phyloP scores from a whole-genome alignment of 2,113 vertebrate species.

The Lepus americanus region DNA sequence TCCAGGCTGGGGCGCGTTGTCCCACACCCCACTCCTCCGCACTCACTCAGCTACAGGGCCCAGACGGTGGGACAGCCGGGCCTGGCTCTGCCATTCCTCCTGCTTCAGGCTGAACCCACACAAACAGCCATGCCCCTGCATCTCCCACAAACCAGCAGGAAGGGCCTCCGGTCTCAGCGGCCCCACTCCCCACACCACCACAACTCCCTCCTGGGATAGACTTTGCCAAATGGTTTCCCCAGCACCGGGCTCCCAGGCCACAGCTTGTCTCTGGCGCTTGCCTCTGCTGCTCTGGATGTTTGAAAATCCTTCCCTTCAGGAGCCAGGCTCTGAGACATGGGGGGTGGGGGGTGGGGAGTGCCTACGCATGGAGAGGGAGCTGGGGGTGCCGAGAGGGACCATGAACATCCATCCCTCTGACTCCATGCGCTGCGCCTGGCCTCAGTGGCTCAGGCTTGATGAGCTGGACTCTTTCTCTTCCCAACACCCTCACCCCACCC shows the following conservation, averaged over 20 bases:
- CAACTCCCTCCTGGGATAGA: neutral
- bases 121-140: neutral
- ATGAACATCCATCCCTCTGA: neutral
- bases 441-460: neutral
- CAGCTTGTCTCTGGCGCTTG: neutral
- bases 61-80: rapidly evolving
- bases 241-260: neutral
- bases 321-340: rapidly evolving
- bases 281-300: neutral
- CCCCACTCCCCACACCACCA: neutral
- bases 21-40: neutral
- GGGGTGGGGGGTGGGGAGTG: neutral
- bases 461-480: neutral
- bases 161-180: neutral
- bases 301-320: neutral
- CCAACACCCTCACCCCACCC: neutral
- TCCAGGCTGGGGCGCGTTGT: neutral
- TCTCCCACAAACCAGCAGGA: neutral
- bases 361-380: neutral
- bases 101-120: neutral
- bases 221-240: neutral
- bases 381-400: neutral
- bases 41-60: neutral
- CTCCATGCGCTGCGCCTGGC: neutral
- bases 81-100: neutral